These are phyloP conservation scores for Paedocypris sp. DNA, from an alignment of 2,113 vertebrate species.

Conservation along the genomic window DNA sequence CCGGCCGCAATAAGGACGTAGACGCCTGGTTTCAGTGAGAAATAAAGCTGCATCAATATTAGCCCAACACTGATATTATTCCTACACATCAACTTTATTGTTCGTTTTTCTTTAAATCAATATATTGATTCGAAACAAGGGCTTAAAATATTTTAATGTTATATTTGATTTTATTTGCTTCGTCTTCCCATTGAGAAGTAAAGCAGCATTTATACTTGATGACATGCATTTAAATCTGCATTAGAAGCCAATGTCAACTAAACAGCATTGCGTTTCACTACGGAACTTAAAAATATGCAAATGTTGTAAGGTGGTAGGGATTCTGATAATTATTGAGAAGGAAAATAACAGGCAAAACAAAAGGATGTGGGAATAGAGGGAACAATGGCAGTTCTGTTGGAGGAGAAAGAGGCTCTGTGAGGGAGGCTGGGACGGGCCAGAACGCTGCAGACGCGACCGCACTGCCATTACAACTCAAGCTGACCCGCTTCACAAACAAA, in stretches of 20 bases:
- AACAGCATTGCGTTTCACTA: no score
- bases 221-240: no score
- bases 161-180: no score
- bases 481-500: background rate
- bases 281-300: no score
- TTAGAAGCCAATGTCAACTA: no score
- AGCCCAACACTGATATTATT: no score
- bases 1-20: slow-evolving; percentile 88
- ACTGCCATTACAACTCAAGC: background rate
- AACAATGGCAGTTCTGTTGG: slow-evolving; percentile 32
- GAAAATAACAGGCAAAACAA: background rate
- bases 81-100: no score
- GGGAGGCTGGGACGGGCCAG: background rate
- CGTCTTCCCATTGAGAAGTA: no score
- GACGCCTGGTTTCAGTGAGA: slow-evolving; percentile 59
- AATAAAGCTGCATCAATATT: background rate
- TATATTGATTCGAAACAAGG: no score
- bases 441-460: slow-evolving; percentile 18
- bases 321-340: background rate
- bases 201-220: no score
- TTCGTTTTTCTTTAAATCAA: no score
- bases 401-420: slow-evolving; percentile 9
- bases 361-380: background rate
- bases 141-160: no score
- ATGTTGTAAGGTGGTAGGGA: background rate